Evolutionary conservation across 23 tunicate species (phyloP), one percentile per base, ranked within the genome.

Genomic region (Ascidia mentula): DNA sequence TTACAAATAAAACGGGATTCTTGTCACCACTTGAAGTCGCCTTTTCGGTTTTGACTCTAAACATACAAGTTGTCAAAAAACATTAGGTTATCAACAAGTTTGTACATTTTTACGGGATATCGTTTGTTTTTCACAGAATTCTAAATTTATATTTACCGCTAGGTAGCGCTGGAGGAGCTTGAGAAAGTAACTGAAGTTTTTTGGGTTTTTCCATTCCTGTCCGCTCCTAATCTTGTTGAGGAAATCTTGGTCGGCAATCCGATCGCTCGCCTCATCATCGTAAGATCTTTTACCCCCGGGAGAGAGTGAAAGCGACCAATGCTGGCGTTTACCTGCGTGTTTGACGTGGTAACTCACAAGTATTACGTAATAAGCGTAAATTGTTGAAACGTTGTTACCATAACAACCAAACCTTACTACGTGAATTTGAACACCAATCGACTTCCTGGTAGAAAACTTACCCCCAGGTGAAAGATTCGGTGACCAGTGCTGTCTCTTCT

Each of bases 401-500:
- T n/a, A n/a, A n/a, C n/a, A n/a, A n/a, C n/a, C n/a, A n/a, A n/a
- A n/a, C n/a, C n/a, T n/a, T n/a, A n/a, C n/a, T n/a, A n/a, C n/a
- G n/a, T n/a, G n/a, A n/a, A n/a, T n/a, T n/a, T n/a, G n/a, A n/a
- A n/a, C n/a, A n/a, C n/a, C n/a, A n/a, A n/a, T n/a, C n/a, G n/a
- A n/a, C n/a, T n/a, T n/a, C n/a, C n/a, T n/a, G n/a, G n/a, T n/a
- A n/a, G n/a, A n/a, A 45, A 17, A 18, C 18, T 73, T 73, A 38
- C 85, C 85, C 6, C 85, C 85, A 30, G 85, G 85, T n/a, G 85
- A 37, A 22, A 81, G 32, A n/a, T 28, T 22, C 8, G 33, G 30
- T 18, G 85, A 81, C 85, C 85, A 81, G 40, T 81, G 85, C 37
- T 81, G 85, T 37, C 85, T 75, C 34, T 40, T 77, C 31, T 34